Base-by-base conservation (phyloP, 2,797 vertebrate genomes). In the Leptodactylus fallax region DNA sequence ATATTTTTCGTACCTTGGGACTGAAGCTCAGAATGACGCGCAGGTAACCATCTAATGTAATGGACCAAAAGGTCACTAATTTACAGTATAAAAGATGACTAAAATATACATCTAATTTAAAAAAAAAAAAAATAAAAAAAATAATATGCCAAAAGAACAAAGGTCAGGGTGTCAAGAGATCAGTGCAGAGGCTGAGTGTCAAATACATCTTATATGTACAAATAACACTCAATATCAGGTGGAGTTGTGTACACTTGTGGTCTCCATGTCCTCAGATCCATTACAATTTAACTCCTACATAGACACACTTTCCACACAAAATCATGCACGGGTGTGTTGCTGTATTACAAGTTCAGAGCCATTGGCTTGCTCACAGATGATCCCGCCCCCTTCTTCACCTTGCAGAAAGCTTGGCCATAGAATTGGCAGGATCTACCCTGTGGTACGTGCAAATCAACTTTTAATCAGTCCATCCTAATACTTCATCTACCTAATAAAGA, bases 181-280 rank as follows among this genome's bases (percentile, higher is more conserved):
- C 79, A 87, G 86, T 87, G 86, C 86, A 87, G 86, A 81, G 86
- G 85, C 16, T 1, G 80, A 78, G 58, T 27, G 27, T 61, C 55
- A 49, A 9, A 27, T 58, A 74, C 82, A 49, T 14, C 36, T 14
- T 8, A 53, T 2, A 17, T 56, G 67, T 45, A 83, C 67, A 74
- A 21, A n/a, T 71, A 0, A 51, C 56, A 21, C 83, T 63, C 83
- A 16, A 14, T 63, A 36, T 78, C 76, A 61, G 56, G 55, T 85
- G 17, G 36, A 77, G 56, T 72, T 8, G 83, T 51, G 49, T 58
- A 84, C 67, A 36, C 81, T 72, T 72, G 51, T 23, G 49, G 51
- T 61, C 71, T 71, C 81, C 51, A 47, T 49, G 65, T 72, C 81
- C 58, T 80, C 45, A 45, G 10, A 61, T 63, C 61, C 60, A 45